Percentiles rank a stretch among this genome's conserved stretches.
Evolutionary conservation across 2,113 vertebrate genomes (phyloP).

Genomic region (Anthoscopus minutus): DNA sequence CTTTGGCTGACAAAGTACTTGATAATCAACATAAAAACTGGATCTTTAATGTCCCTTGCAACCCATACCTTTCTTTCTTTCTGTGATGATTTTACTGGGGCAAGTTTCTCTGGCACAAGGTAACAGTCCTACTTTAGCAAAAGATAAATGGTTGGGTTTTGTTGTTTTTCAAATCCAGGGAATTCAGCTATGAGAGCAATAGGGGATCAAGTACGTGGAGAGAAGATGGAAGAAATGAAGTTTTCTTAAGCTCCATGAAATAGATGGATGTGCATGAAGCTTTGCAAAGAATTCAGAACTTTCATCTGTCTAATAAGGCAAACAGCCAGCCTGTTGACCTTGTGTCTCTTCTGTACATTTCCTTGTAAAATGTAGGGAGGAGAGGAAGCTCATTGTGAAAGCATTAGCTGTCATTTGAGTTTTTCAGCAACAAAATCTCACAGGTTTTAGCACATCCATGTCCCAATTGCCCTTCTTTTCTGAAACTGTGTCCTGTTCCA

Average conservation of each 20-base stretch:
- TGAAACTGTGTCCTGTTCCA: not conserved
- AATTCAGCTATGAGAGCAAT: not conserved
- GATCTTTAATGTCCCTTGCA: not conserved
- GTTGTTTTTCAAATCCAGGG: not conserved
- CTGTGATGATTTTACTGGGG: not conserved
- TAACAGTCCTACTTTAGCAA: not conserved
- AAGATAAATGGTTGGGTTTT: not conserved
- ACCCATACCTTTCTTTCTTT: not conserved
- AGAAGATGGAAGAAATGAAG: not conserved
- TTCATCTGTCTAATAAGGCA: not conserved
- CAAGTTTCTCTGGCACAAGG: not conserved
- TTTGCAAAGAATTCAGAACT: not conserved
- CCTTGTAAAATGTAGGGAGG: fast-evolving
- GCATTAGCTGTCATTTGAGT: not conserved
- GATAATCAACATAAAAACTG: not conserved
- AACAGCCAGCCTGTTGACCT: not conserved
- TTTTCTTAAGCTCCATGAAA: not conserved
- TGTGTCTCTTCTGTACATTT: not conserved
- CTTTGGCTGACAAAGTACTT: not conserved
- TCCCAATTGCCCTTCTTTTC: not conserved
- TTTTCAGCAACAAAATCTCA: not conserved
- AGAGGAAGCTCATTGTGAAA: not conserved
- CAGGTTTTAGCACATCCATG: not conserved
- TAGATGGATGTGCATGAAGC: not conserved
- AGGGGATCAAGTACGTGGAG: not conserved